Conservation (phyloP, 2,888 invertebrate genomes). For the Xylophagus ater region DNA sequence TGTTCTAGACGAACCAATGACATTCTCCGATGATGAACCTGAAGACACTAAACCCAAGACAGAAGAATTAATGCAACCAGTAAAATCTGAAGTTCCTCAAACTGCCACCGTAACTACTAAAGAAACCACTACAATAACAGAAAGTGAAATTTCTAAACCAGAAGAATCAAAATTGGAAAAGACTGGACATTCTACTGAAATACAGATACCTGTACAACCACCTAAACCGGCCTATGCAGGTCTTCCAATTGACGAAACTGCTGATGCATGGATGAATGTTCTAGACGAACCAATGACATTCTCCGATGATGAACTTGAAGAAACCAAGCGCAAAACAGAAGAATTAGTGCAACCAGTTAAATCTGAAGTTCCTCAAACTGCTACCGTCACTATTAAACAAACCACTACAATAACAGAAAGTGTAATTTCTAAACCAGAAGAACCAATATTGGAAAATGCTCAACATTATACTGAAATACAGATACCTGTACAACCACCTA, state of each 20-base stretch:
- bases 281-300: constrained; percentile 29
- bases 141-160: background rate
- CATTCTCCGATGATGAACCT: constrained; percentile 27
- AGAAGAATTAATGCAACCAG: background rate
- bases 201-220: background rate
- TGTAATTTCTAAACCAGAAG: no score
- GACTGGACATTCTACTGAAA: background rate
- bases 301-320: constrained; percentile 24
- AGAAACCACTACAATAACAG: no score
- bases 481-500: constrained; percentile 7
- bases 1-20: constrained; percentile 27
- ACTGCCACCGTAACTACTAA: no score
- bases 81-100: background rate
- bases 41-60: constrained; percentile 8
- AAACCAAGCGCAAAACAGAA: no score
- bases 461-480: constrained; percentile 10
- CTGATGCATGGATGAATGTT: constrained; percentile 25
- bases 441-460: no score
- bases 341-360: no score
- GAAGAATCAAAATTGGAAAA: background rate
- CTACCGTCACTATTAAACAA: background rate
- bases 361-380: constrained; percentile 7
- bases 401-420: no score
- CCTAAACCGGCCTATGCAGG: constrained; percentile 15
- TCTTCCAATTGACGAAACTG: constrained; percentile 28